These are phyloP conservation scores for Carabus problematicus DNA, from an alignment of 2,888 invertebrate genomes.

Conservation along the genomic window DNA sequence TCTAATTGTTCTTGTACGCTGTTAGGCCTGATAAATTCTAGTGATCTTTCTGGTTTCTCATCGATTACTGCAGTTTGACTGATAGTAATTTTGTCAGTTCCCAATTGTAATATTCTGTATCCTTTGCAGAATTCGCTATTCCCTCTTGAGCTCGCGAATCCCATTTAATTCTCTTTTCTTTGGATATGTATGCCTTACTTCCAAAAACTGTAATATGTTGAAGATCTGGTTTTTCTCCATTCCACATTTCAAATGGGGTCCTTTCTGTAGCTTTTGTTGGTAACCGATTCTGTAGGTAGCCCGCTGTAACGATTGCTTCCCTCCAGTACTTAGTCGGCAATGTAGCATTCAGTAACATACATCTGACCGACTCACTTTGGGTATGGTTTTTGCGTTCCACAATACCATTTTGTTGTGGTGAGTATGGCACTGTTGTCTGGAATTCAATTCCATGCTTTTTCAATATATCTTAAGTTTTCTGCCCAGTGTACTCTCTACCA, in stretches of 20 bases:
- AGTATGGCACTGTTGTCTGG: slow-evolving; percentile 45
- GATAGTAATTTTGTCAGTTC: slow-evolving; percentile 32
- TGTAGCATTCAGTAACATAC: slow-evolving; percentile 14
- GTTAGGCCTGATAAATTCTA: not conserved
- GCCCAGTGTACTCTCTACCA: slow-evolving; percentile 48
- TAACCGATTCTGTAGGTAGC: slow-evolving; percentile 33
- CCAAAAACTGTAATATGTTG: slow-evolving; percentile 8
- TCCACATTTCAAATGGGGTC: slow-evolving; percentile 10
- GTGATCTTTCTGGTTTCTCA: slow-evolving; percentile 1
- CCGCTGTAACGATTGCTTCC: slow-evolving; percentile 26
- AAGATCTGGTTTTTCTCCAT: slow-evolving; percentile 1
- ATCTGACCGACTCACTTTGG: slow-evolving; percentile 3
- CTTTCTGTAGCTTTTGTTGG: not conserved
- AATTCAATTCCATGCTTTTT: slow-evolving; percentile 47
- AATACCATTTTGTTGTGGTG: slow-evolving; percentile 49
- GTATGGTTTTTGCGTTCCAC: slow-evolving; percentile 30
- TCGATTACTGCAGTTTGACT: slow-evolving; percentile 43
- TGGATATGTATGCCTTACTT: slow-evolving; percentile 38
- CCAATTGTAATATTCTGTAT: slow-evolving; percentile 44
- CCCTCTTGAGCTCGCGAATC: slow-evolving; percentile 43
- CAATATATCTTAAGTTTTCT: slow-evolving; percentile 42
- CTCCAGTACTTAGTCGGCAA: slow-evolving; percentile 17
- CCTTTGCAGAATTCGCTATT: slow-evolving; percentile 46
- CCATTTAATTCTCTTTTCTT: slow-evolving; percentile 44
- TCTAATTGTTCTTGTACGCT: slow-evolving; percentile 4